Conservation (phyloP, 2,888 invertebrate species). For the Coleophora flavipennella region DNA sequence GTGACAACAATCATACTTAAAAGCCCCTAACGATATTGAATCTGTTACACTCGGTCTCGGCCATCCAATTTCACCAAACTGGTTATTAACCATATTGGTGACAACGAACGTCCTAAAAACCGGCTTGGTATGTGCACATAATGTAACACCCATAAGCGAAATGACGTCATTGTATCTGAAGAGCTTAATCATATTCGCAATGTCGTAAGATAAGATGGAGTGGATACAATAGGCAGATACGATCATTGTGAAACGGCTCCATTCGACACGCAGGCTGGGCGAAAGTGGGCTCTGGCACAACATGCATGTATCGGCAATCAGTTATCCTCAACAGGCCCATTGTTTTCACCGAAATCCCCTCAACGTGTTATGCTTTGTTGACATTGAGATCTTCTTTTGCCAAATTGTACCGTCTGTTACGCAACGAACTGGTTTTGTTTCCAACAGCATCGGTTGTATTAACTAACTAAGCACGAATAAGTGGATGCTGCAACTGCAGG, state of each 20-base stretch:
- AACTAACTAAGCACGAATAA: slow-evolving; percentile 1
- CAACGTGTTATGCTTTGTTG: slow-evolving; percentile 40
- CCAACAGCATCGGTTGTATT: slow-evolving; percentile 18
- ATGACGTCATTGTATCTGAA: slow-evolving; percentile 48
- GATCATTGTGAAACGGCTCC: slow-evolving; percentile 55
- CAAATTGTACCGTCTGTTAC: slow-evolving; percentile 14
- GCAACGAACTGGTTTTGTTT: slow-evolving; percentile 15
- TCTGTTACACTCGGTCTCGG: too few species aligned
- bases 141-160: slow-evolving; percentile 15
- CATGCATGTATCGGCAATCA: slow-evolving; percentile 48
- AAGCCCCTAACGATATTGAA: too few species aligned
- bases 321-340: slow-evolving; percentile 38
- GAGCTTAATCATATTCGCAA: slow-evolving; percentile 64
- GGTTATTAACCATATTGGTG: background rate
- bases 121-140: too few species aligned
- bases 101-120: too few species aligned
- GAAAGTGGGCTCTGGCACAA: slow-evolving; percentile 54
- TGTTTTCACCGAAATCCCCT: slow-evolving; percentile 50
- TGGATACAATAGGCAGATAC: slow-evolving; percentile 62
- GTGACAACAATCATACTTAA: too few species aligned
- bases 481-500: slow-evolving; percentile 1
- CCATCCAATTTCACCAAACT: too few species aligned
- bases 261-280: slow-evolving; percentile 62
- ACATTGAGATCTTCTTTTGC: slow-evolving; percentile 19
- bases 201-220: slow-evolving; percentile 63